Evolutionary conservation across 2,113 vertebrate species (phyloP).

Genomic region (Zosterops hypoxanthus): DNA sequence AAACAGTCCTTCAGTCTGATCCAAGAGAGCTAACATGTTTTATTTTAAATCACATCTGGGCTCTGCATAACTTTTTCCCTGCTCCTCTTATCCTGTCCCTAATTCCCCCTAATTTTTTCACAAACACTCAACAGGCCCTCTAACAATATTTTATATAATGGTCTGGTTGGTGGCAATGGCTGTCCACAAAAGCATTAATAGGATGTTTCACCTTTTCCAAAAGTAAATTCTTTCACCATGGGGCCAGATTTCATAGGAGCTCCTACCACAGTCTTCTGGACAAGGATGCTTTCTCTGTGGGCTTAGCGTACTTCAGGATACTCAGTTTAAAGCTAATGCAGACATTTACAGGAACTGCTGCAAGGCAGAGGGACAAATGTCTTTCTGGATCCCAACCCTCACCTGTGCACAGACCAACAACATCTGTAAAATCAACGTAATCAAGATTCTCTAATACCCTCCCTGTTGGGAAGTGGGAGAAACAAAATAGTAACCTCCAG

Average conservation of each 20-base stretch:
- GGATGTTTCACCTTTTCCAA: background rate
- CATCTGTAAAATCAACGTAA: background rate
- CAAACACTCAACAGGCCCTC: background rate
- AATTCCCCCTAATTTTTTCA: background rate
- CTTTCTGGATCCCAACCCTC: background rate
- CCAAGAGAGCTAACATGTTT: rapidly evolving
- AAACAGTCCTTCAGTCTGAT: background rate
- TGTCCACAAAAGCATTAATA: background rate
- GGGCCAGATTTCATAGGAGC: background rate
- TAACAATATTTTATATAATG: background rate
- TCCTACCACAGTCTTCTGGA: background rate
- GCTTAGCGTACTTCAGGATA: background rate
- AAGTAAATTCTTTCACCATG: background rate
- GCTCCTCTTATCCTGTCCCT: background rate
- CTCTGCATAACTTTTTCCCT: background rate
- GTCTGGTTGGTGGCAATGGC: background rate
- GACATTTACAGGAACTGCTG: background rate
- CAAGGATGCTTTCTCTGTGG: background rate
- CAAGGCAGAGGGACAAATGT: background rate
- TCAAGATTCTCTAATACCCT: background rate
- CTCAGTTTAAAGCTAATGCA: background rate
- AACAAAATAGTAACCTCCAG: background rate
- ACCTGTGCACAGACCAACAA: background rate
- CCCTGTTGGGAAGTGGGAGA: background rate
- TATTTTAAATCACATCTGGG: background rate